Percentiles rank a stretch among this genome's conserved stretches.
Conservation (phyloP, 2,888 invertebrate genomes). For the Galerucella nymphaeae region DNA sequence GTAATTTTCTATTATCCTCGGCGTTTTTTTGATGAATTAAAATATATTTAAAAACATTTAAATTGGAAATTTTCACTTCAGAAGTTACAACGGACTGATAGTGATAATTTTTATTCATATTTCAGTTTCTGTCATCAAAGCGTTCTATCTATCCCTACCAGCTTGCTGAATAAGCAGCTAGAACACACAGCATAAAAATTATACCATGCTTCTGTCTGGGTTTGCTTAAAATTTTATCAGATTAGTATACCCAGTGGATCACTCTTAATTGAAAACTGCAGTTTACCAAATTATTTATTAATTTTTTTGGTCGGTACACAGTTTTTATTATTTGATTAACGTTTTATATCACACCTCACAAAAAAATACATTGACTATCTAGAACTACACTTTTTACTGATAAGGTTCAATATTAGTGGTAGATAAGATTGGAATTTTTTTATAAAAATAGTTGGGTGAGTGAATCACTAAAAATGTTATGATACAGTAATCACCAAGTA, state of each 20-base stretch:
- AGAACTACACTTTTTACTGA: too few species aligned
- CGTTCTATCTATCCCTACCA: conserved; percentile 22
- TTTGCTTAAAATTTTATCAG: neutral
- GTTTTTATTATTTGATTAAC: too few species aligned
- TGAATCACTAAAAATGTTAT: too few species aligned
- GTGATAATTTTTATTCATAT: conserved; percentile 16
- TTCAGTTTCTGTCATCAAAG: neutral
- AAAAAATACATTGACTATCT: too few species aligned
- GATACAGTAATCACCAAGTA: too few species aligned
- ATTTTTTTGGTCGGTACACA: neutral
- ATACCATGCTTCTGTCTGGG: neutral
- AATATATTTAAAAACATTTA: conserved; percentile 23
- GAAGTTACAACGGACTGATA: conserved; percentile 7
- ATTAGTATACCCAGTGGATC: neutral
- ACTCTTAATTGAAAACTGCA: neutral
- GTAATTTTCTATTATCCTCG: neutral
- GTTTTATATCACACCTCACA: too few species aligned
- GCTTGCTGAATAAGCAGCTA: neutral
- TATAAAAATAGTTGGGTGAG: too few species aligned
- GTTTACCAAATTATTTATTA: neutral
- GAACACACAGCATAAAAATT: neutral
- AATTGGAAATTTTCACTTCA: conserved; percentile 10
- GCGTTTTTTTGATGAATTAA: neutral
- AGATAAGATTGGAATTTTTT: too few species aligned
- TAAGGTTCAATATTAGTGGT: too few species aligned